Percentiles rank a stretch among this genome's conserved stretches.
phyloP scores from a whole-genome alignment of 2,888 invertebrate genomes.

The Pherbina coryleti region DNA sequence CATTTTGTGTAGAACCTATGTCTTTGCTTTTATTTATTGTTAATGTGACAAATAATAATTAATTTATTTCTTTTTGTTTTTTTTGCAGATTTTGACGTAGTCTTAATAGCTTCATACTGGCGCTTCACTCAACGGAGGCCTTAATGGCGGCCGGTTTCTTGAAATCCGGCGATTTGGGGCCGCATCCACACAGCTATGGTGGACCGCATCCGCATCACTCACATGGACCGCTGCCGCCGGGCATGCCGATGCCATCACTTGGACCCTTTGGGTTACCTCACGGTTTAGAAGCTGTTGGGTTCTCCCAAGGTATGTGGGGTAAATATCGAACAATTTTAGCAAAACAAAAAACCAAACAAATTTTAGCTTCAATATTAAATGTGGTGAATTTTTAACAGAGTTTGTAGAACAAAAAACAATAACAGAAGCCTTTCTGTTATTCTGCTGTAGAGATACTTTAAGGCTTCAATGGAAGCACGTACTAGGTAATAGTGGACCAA shows the following conservation, averaged over 20 bases:
- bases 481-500: no score
- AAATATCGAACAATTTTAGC: conserved; percentile 67
- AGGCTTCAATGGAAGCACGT: no score
- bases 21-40: conserved; percentile 19
- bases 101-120: conserved; percentile 67
- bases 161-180: conserved; percentile 68
- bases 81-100: conserved; percentile 36
- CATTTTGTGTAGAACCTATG: not conserved
- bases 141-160: conserved; percentile 70
- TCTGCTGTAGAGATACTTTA: no score
- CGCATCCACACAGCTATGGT: conserved; percentile 70
- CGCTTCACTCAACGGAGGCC: conserved; percentile 70
- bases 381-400: conserved; percentile 41
- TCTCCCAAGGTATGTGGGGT: conserved; percentile 72
- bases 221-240: conserved; percentile 69
- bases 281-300: conserved; percentile 70
- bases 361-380: conserved; percentile 18
- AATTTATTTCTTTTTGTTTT: not conserved
- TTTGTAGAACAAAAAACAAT: not conserved
- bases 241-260: conserved; percentile 70
- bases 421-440: no score
- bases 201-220: conserved; percentile 69
- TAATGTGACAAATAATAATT: conserved; percentile 19
- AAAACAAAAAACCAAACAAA: conserved; percentile 31
- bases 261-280: conserved; percentile 70